Conservation (phyloP, 2,888 invertebrate species). For the Venusia cambrica region DNA sequence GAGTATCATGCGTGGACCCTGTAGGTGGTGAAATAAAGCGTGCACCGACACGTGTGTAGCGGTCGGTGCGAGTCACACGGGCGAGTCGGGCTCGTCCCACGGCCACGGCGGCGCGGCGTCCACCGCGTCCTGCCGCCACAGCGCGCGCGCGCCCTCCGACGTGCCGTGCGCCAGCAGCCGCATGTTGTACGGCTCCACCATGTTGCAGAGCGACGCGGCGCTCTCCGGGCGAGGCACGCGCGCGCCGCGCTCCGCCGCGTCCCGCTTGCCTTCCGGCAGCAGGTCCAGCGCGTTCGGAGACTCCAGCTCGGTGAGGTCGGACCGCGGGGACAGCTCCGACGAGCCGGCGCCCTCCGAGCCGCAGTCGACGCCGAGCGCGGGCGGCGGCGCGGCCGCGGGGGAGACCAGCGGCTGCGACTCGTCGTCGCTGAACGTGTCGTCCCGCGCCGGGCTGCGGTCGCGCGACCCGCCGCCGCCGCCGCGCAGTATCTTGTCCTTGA, state of each 20-base stretch:
- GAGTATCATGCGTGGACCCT: constrained; percentile 5
- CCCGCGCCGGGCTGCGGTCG: constrained; percentile 59
- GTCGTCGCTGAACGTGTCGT: constrained; percentile 78
- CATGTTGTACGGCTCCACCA: constrained; percentile 72
- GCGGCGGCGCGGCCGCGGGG: constrained; percentile 37
- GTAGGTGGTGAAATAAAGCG: constrained; percentile 14
- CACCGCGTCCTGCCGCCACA: constrained; percentile 76
- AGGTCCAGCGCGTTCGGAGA: constrained; percentile 59
- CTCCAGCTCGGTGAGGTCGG: constrained; percentile 64
- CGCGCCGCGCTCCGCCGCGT: constrained; percentile 26
- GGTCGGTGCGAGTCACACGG: constrained; percentile 52
- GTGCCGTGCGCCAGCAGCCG: constrained; percentile 60
- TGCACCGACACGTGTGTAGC: constrained; percentile 14
- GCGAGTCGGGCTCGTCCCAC: constrained; percentile 74
- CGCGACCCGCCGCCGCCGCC: constrained; percentile 56
- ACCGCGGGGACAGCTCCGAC: constrained; percentile 63
- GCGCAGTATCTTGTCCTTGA: constrained; percentile 62
- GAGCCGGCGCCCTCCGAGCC: constrained; percentile 41
- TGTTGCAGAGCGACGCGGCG: constrained; percentile 52
- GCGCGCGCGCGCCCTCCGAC: constrained; percentile 54
- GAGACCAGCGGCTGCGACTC: constrained; percentile 85
- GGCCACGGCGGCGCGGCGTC: constrained; percentile 72
- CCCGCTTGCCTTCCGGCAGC: constrained; percentile 50
- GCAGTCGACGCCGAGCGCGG: constrained; percentile 38
- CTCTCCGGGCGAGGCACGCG: constrained; percentile 43